Evolutionary conservation across 2,888 invertebrate genomes (phyloP).

Genomic region (Rugalucina vietnamica): DNA sequence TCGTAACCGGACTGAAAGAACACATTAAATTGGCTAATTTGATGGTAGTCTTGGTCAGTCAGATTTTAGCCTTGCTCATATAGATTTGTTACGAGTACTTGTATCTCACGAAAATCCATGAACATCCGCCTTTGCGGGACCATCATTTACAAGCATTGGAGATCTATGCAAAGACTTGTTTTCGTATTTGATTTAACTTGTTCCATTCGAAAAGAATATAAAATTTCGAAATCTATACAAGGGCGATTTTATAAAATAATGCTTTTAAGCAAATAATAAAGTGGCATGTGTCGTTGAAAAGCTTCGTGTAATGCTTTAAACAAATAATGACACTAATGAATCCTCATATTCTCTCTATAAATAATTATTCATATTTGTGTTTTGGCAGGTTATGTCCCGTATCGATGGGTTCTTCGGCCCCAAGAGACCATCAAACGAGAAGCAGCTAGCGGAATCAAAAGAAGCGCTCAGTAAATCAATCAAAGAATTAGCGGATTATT

Average conservation of each 20-base stretch:
- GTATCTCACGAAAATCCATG: no score
- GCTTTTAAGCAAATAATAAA: background rate
- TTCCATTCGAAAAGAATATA: no score
- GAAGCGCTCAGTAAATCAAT: slow-evolving; percentile 23
- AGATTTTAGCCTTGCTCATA: background rate
- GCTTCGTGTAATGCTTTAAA: no score
- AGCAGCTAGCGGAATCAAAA: background rate
- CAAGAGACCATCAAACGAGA: slow-evolving; percentile 38
- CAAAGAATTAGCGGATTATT: slow-evolving; percentile 69
- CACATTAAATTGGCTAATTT: background rate
- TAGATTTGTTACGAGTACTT: no score
- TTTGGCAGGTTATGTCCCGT: background rate
- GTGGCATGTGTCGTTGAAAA: no score
- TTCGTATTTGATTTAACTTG: no score
- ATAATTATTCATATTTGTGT: background rate
- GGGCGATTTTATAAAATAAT: background rate
- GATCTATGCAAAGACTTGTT: no score
- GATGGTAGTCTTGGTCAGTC: background rate
- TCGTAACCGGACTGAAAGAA: background rate
- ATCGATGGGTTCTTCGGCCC: background rate
- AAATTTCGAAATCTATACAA: background rate
- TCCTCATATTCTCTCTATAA: no score
- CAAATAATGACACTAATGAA: no score
- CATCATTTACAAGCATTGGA: no score
- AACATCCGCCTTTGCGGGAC: no score